These are phyloP conservation scores for Kuschelorhynchus macadamiae DNA, from an alignment of 2,888 invertebrate genomes.

Conservation along the genomic window DNA sequence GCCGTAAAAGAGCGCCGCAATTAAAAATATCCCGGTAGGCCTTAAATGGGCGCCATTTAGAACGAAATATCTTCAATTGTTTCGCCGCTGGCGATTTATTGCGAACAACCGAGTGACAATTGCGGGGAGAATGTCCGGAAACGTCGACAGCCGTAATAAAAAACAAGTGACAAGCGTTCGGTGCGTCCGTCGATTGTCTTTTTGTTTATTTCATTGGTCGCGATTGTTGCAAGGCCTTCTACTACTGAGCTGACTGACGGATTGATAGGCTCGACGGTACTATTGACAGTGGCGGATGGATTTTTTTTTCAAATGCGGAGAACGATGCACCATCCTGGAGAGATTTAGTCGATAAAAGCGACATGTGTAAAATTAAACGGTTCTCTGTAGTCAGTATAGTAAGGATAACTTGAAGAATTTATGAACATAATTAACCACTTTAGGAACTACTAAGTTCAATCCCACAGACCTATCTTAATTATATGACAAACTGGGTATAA, in stretches of 20 bases:
- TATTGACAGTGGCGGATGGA: constrained; percentile 35
- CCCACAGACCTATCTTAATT: too few species aligned
- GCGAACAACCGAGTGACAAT: constrained; percentile 62
- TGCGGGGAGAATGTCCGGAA: constrained; percentile 58
- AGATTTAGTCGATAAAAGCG: too few species aligned
- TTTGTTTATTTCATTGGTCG: constrained; percentile 40
- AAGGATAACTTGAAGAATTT: too few species aligned
- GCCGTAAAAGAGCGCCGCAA: constrained; percentile 55
- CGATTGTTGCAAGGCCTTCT: constrained; percentile 35
- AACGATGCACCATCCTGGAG: too few species aligned
- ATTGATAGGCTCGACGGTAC: constrained; percentile 29
- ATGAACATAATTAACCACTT: too few species aligned
- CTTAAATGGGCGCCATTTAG: constrained; percentile 58
- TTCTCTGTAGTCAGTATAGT: too few species aligned
- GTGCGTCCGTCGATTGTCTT: constrained; percentile 44
- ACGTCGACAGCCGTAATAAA: constrained; percentile 47
- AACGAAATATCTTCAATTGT: constrained; percentile 62
- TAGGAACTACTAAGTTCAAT: too few species aligned
- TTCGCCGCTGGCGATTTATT: constrained; percentile 58
- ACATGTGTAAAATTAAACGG: too few species aligned
- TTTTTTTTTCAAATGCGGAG: constrained; percentile 8
- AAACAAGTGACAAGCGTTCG: constrained; percentile 48
- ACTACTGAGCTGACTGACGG: constrained; percentile 37
- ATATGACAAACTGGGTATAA: too few species aligned
- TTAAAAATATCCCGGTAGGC: constrained; percentile 59